Evolutionary conservation across 1,140 invertebrate genomes (phyloP).

Genomic region (Aphelenchoides fujianensis): DNA sequence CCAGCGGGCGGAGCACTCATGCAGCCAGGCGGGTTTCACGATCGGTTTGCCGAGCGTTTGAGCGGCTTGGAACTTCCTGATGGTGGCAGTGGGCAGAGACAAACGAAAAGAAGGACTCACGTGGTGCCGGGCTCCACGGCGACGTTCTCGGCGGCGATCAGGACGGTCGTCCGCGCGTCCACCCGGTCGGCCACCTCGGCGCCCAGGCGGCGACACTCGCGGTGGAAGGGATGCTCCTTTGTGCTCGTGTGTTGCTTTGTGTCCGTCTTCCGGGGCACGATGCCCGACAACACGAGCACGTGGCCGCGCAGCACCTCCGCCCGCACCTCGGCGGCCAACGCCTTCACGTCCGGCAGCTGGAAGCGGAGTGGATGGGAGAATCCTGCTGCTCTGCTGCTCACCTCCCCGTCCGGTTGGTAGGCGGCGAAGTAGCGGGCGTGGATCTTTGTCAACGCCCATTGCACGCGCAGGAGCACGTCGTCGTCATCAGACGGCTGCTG

Average conservation of each 20-base stretch:
- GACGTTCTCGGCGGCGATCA: slow-evolving; percentile 11
- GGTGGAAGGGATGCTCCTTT: slow-evolving; percentile 10
- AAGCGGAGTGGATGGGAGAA: neutral
- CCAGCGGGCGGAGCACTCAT: slow-evolving; percentile 6
- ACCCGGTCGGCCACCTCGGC: slow-evolving; percentile 11
- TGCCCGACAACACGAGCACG: slow-evolving; percentile 13
- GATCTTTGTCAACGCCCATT: slow-evolving; percentile 15
- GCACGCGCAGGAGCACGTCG: slow-evolving; percentile 11
- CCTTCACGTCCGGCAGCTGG: neutral
- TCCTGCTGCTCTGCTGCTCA: too few species aligned
- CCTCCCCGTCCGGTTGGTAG: neutral
- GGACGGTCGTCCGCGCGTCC: slow-evolving; percentile 3
- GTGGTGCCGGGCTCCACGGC: slow-evolving; percentile 12
- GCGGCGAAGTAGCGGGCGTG: slow-evolving; percentile 9
- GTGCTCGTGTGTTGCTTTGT: too few species aligned
- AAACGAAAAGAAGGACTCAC: too few species aligned
- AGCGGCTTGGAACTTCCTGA: neutral
- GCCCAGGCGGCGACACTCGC: slow-evolving; percentile 3
- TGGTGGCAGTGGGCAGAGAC: neutral
- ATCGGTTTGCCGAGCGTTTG: neutral
- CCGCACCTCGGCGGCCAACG: neutral
- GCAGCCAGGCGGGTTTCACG: neutral
- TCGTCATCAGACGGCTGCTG: slow-evolving; percentile 14
- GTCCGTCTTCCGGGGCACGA: neutral
- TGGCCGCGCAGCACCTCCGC: slow-evolving; percentile 4